These are phyloP conservation scores for Agapornis roseicollis DNA, from an alignment of 2,113 vertebrate genomes.

Conservation along the genomic window DNA sequence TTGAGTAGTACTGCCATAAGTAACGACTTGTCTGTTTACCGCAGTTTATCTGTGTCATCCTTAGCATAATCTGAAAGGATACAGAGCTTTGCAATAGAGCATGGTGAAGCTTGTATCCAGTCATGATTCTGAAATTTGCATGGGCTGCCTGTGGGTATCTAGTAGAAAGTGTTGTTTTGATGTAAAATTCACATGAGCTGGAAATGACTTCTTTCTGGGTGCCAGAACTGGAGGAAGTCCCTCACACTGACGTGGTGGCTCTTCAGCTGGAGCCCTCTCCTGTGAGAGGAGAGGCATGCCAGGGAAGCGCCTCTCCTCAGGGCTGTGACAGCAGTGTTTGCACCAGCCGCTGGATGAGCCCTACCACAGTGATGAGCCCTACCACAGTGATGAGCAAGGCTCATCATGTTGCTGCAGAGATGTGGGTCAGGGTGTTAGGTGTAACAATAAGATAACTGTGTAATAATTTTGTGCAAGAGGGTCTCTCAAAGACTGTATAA, in stretches of 20 bases:
- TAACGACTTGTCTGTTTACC: not conserved
- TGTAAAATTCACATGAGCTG: not conserved
- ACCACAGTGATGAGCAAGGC: fast-evolving
- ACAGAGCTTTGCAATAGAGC: not conserved
- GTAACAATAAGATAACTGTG: not conserved
- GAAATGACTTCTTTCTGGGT: not conserved
- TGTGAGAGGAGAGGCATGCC: fast-evolving
- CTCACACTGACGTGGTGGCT: not conserved
- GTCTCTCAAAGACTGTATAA: not conserved
- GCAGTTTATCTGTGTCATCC: not conserved
- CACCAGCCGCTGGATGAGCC: not conserved
- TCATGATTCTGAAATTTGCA: not conserved
- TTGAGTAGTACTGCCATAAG: not conserved
- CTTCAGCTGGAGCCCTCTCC: not conserved
- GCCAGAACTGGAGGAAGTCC: not conserved
- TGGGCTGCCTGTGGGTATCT: not conserved
- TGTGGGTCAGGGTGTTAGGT: not conserved
- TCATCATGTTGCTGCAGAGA: not conserved
- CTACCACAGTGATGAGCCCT: fast-evolving
- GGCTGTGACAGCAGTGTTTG: not conserved
- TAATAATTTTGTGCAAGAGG: not conserved
- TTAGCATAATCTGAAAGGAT: not conserved
- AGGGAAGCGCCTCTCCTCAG: not conserved
- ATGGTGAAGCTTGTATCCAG: not conserved
- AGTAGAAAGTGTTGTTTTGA: not conserved